Evolutionary conservation across 2,797 vertebrate genomes (phyloP).

Genomic region (Hephaestus fuliginosus): DNA sequence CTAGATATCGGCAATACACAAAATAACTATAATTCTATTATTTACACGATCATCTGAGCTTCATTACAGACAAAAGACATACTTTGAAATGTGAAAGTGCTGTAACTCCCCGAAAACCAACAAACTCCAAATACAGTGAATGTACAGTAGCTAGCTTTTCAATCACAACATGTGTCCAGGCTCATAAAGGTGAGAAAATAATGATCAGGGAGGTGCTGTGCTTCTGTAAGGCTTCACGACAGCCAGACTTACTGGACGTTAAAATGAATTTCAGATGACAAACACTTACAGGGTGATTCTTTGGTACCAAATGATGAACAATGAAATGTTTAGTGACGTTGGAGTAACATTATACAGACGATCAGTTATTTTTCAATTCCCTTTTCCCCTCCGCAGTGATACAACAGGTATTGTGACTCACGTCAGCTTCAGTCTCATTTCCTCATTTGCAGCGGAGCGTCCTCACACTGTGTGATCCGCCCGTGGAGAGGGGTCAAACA

Average conservation of each 20-base stretch:
- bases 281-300: constrained; percentile 42
- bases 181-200: constrained; percentile 38
- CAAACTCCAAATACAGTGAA: constrained; percentile 53
- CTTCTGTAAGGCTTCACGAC: constrained; percentile 2
- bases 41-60: constrained; percentile 51
- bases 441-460: constrained; percentile 57
- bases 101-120: constrained; percentile 43
- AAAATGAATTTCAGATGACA: constrained; percentile 15
- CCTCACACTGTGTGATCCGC: constrained; percentile 34
- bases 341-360: constrained; percentile 1
- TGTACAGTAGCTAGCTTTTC: constrained; percentile 55
- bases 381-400: constrained; percentile 37
- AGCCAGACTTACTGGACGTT: constrained; percentile 2
- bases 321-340: constrained; percentile 48
- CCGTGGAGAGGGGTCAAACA: constrained; percentile 7
- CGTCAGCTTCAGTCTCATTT: constrained; percentile 55
- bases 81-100: constrained; percentile 70
- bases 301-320: constrained; percentile 48
- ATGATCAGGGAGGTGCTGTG: constrained; percentile 6
- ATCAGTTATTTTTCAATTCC: constrained; percentile 54
- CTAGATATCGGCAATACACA: constrained; percentile 15
- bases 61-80: constrained; percentile 33
- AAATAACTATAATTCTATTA: constrained; percentile 27
- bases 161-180: constrained; percentile 60
- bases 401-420: constrained; percentile 29